Percentiles rank a stretch among this genome's conserved stretches.
Evolutionary conservation across 2,888 invertebrate genomes (phyloP).

Genomic region (Lasioglossum oenotherae): DNA sequence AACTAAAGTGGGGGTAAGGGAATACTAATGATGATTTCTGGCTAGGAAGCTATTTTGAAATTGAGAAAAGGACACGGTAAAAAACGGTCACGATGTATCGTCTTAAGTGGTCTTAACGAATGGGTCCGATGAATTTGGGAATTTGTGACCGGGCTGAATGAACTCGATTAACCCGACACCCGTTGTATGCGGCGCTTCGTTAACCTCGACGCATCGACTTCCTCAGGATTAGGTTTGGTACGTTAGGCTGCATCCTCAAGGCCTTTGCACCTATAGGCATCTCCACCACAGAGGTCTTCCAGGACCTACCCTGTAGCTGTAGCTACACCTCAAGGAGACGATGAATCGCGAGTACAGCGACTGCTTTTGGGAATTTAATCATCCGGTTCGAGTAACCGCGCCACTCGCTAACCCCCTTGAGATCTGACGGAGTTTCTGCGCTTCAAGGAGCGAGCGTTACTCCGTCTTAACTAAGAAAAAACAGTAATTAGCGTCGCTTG

Average conservation of each 20-base stretch:
- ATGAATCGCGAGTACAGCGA: constrained; percentile 66
- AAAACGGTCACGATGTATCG: no score
- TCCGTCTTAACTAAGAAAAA: constrained; percentile 34
- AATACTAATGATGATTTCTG: no score
- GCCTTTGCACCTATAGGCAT: constrained; percentile 67
- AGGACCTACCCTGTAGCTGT: constrained; percentile 46
- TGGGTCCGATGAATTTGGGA: constrained; percentile 19
- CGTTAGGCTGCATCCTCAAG: constrained; percentile 71
- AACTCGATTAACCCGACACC: constrained; percentile 69
- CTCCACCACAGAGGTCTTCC: constrained; percentile 50
- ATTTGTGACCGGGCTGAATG: constrained; percentile 36
- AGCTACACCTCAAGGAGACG: constrained; percentile 59
- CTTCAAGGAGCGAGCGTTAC: constrained; percentile 39
- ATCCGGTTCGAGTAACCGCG: constrained; percentile 73
- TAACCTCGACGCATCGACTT: constrained; percentile 75
- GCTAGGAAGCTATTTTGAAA: no score
- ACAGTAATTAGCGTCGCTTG: constrained; percentile 42
- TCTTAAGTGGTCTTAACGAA: no score
- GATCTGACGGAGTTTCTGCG: constrained; percentile 49
- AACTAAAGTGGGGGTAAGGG: no score
- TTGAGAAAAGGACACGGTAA: no score
- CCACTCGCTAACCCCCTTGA: constrained; percentile 54
- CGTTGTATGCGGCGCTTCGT: constrained; percentile 72
- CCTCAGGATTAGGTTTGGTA: constrained; percentile 73
- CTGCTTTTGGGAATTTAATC: constrained; percentile 76